Base-by-base conservation (phyloP, 2,888 invertebrate genomes). In the Leucoptera coffeella region DNA sequence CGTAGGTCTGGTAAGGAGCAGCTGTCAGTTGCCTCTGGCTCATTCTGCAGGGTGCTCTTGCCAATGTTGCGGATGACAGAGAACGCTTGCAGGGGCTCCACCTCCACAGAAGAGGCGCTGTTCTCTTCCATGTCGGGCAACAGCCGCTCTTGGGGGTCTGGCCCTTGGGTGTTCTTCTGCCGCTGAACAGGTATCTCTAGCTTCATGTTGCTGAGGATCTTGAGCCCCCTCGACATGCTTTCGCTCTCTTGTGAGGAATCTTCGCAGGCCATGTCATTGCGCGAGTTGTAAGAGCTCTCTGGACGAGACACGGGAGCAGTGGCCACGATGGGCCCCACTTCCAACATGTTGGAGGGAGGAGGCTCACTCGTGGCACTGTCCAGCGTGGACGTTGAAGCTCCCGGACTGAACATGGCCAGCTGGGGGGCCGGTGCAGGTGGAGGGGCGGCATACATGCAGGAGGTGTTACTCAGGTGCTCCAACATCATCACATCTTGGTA, bases 121-220 rank as follows among this genome's bases (percentile, higher is more conserved):
- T 49, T 51, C 9, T 64, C 60, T 25, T 72, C 64, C 29, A 71
- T 44, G 32, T 73, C 65, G 14, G 62, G 60, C 25, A 62, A 39
- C 21, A 62, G 61, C 25, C 61, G 59, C 14, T 71, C 71, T 12
- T n/a, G 65, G 59, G 22, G 55, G 44, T 7, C 40, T 31, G 7
- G 50, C 32, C 4, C 39, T 30, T n/a, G n/a, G n/a, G n/a, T 38
- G 35, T 56, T 64, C 38, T 62, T 65, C 33, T 56, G 49, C 43
- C 62, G 67, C 36, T 64, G 60, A 8, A 71, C 64, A 30, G 67
- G 72, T 20, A 71, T 64, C 46, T 73, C 72, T n/a, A 73, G 67
- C 36, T 72, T 73, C 21, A 73, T 61, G 36, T 73, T 71, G 38
- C 72, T 73, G 20, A 73, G 45, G 32, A 73, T 73, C 43, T 71